phyloP scores from a whole-genome alignment of 2,113 vertebrate species.

The Erpornis zantholeuca region DNA sequence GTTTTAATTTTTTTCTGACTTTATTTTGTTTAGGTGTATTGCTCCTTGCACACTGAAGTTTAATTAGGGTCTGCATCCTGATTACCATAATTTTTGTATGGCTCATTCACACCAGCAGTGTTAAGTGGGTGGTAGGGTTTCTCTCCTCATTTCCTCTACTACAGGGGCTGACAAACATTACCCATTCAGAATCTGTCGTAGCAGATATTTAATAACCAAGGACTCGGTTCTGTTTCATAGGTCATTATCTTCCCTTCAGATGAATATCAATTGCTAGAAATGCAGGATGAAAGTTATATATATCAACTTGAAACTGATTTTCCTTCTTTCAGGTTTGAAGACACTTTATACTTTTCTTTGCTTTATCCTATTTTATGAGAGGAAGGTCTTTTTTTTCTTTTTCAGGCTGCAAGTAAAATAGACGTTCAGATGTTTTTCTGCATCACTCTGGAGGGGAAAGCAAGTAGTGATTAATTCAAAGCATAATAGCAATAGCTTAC shows the following conservation, averaged over 20 bases:
- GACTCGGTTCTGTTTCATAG: background rate
- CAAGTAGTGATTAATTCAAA: slow-evolving; percentile 43
- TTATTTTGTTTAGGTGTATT: slow-evolving; percentile 57
- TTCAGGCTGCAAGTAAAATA: background rate
- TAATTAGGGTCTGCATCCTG: slow-evolving; percentile 63
- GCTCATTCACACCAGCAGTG: background rate
- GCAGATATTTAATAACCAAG: background rate
- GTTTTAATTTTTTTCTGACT: slow-evolving; percentile 35
- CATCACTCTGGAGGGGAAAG: background rate
- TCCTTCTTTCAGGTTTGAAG: background rate
- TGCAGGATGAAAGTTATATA: background rate
- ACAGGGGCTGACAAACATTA: background rate
- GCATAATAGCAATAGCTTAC: slow-evolving; percentile 25
- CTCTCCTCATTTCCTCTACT: background rate
- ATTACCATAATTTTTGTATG: slow-evolving; percentile 51
- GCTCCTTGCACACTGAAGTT: slow-evolving; percentile 5
- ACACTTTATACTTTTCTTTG: background rate
- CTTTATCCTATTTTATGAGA: background rate
- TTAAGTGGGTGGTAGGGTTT: background rate
- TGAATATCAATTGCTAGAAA: background rate
- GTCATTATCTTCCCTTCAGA: background rate
- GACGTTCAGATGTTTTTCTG: slow-evolving; percentile 16
- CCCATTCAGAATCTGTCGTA: background rate
- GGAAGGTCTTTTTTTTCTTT: background rate
- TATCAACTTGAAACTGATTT: background rate